Evolutionary conservation across 2,113 vertebrate species (phyloP).

Genomic region (Aptenodytes forsteri): DNA sequence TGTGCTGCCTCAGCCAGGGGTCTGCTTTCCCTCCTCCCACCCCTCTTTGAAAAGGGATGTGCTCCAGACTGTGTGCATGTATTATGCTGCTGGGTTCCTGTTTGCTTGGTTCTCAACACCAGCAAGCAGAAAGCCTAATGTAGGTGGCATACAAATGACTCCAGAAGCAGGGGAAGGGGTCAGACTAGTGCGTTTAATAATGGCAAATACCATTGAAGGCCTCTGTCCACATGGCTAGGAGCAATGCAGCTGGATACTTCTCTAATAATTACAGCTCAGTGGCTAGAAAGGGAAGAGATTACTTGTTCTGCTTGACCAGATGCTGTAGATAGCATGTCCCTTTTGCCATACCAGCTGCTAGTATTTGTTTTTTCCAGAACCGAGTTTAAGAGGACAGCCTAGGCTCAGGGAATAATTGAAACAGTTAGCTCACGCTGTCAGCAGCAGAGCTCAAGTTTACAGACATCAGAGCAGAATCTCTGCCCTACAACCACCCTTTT

Average conservation of each 20-base stretch:
- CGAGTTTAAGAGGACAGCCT: neutral
- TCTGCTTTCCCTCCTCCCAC: neutral
- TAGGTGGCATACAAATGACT: neutral
- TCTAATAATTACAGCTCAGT: neutral
- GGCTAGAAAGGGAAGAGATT: neutral
- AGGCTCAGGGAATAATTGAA: neutral
- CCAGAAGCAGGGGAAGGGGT: neutral
- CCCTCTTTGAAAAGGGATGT: neutral
- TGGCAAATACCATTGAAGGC: neutral
- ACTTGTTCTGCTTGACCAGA: neutral
- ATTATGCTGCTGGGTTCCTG: neutral
- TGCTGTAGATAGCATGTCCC: neutral
- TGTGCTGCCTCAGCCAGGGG: constrained; percentile 22
- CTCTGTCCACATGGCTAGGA: neutral
- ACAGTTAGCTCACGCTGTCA: neutral
- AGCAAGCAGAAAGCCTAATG: neutral
- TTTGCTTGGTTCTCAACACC: neutral
- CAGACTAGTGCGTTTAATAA: neutral
- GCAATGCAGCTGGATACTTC: neutral
- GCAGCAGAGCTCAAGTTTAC: neutral
- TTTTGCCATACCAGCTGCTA: neutral
- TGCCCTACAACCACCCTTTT: neutral
- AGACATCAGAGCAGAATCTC: neutral
- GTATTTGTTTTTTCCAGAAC: neutral
- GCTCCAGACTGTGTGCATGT: neutral